These are phyloP conservation scores for Anadara kagoshimensis DNA, from an alignment of 1,140 invertebrate species.

Conservation along the genomic window DNA sequence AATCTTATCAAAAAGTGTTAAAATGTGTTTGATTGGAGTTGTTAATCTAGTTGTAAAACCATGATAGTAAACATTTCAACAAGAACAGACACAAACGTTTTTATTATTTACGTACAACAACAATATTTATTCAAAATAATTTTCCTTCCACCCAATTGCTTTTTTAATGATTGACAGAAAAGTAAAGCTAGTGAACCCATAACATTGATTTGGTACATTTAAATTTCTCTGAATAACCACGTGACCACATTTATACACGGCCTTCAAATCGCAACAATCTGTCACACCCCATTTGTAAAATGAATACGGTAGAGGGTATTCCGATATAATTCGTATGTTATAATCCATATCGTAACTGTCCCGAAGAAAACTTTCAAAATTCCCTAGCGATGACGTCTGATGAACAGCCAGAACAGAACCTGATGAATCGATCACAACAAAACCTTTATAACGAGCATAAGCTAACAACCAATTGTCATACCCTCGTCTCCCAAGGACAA, in stretches of 20 bases:
- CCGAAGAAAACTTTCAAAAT: conserved; percentile 10
- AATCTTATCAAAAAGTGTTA: too few relatives aligned
- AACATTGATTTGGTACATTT: too few relatives aligned
- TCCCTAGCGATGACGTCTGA: conserved; percentile 1
- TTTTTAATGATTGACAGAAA: too few relatives aligned
- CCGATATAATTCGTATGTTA: conserved; percentile 6
- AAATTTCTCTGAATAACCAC: not conserved
- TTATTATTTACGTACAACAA: too few relatives aligned
- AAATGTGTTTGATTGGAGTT: too few relatives aligned
- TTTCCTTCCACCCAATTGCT: too few relatives aligned
- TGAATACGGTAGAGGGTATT: conserved; percentile 3
- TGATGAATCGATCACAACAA: conserved; percentile 17
- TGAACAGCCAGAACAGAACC: conserved; percentile 14
- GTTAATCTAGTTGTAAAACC: too few relatives aligned
- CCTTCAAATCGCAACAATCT: conserved; percentile 14
- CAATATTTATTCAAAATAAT: too few relatives aligned
- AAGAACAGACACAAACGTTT: too few relatives aligned
- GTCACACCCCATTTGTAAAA: conserved; percentile 14
- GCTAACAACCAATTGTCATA: conserved; percentile 27
- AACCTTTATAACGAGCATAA: conserved; percentile 16
- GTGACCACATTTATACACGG: conserved; percentile 4
- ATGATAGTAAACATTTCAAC: too few relatives aligned
- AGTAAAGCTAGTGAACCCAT: too few relatives aligned
- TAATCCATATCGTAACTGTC: conserved; percentile 3
- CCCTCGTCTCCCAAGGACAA: conserved; percentile 11